These are phyloP conservation scores for Vesta saturnalis DNA, from an alignment of 2,888 invertebrate species.

Conservation along the genomic window DNA sequence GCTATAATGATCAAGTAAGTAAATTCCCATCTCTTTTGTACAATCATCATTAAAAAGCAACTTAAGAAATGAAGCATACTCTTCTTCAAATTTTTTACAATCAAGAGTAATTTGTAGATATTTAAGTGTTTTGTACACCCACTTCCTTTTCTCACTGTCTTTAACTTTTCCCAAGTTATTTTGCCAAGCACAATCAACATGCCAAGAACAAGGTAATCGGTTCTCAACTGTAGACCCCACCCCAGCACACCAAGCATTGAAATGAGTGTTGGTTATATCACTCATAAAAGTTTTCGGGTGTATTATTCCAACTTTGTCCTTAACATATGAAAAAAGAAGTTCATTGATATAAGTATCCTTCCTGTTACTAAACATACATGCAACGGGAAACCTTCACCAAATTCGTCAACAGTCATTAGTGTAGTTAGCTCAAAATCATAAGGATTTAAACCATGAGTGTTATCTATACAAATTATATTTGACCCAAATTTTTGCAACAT, in stretches of 20 bases:
- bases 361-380: not conserved
- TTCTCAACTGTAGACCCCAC: too few relatives aligned
- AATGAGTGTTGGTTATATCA: not conserved
- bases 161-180: not conserved
- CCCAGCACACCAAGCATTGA: too few relatives aligned
- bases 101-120: not conserved
- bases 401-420: not conserved
- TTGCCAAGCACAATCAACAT: not conserved
- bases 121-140: not conserved
- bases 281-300: not conserved
- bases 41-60: too few relatives aligned
- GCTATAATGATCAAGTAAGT: too few relatives aligned
- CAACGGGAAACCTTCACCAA: not conserved
- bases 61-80: too few relatives aligned
- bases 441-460: not conserved
- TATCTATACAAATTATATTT: too few relatives aligned
- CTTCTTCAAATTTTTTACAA: too few relatives aligned
- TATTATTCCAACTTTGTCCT: too few relatives aligned
- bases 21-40: too few relatives aligned
- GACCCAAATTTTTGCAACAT: not conserved
- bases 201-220: too few relatives aligned
- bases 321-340: not conserved
- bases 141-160: not conserved
- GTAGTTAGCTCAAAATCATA: not conserved
- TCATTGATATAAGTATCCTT: not conserved